Base-by-base conservation (phyloP, 2,888 invertebrate species). In the Volucella bombylans region DNA sequence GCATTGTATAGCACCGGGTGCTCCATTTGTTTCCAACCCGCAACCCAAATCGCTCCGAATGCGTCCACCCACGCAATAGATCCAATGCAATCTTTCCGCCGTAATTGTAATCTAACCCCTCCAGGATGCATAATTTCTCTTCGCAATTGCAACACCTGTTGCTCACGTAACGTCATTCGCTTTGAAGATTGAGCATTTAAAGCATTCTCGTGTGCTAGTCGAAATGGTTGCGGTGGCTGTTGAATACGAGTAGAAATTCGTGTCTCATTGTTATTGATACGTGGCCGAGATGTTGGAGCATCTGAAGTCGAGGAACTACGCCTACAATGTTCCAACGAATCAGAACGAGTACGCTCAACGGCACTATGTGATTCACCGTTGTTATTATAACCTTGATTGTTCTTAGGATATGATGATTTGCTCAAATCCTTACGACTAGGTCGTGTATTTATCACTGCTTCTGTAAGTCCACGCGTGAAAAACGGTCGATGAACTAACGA, bases 121-220 rank as follows among this genome's bases (percentile, higher is more conserved):
- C 95, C 95, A 1, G 95, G 95, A 90, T 96, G 95, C 86, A 94
- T 93, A 89, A 97, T 97, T 92, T 97, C 97, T 54, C 95, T 94
- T 57, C 95, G 93, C 49, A 97, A 91, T 81, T 95, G 94, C 86
- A 94, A 91, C 1, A 96, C 96, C 90, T 97, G 96, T 65, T 96
- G 95, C 89, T 94, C 95, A 23, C 96, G 93, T 10, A 96, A 92
- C 0, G 96, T 95, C 59, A 94, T 88, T 4, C 91, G 90, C 57
- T 90, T 91, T 11, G 87, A 86, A 9, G 86, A 77, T 18, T 86
- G 86, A 50, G 87, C 87, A 47, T 79, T 83, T 6, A 87, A 41
- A 45, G 87, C 81, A 80, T 88, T 89, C 64, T 89, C 88, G 4
- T 87, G 86, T n/a, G 86, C 87, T 38, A 88, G 85, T 65, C 92